Percentiles rank a stretch among this genome's conserved stretches.
These are phyloP conservation scores for Vireo griseus DNA, from an alignment of 2,797 vertebrate genomes.

Conservation along the genomic window DNA sequence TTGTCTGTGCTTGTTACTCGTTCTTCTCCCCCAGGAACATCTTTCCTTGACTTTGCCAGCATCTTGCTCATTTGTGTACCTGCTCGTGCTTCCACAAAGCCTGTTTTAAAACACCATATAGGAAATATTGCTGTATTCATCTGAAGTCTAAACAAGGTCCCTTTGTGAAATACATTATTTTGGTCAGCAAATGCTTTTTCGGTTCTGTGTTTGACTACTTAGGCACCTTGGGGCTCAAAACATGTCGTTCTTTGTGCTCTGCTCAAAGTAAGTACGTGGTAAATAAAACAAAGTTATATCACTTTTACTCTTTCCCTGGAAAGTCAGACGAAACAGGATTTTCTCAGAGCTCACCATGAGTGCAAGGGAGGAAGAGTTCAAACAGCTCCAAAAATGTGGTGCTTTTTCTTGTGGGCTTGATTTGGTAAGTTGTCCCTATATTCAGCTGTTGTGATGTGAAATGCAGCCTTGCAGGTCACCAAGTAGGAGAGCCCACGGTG, in stretches of 20 bases:
- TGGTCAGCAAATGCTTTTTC: background rate
- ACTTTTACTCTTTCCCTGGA: background rate
- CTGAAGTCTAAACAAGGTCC: background rate
- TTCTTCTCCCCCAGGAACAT: background rate
- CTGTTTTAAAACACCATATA: background rate
- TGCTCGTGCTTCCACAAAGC: background rate
- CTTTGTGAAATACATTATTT: background rate
- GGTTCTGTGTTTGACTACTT: background rate
- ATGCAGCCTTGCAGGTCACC: background rate
- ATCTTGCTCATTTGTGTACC: background rate
- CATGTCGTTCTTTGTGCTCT: background rate
- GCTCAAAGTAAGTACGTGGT: background rate
- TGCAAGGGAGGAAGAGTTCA: background rate
- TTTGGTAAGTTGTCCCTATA: background rate
- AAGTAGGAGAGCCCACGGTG: fast-evolving
- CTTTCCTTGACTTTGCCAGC: background rate
- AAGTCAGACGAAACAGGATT: background rate
- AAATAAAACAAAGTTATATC: background rate
- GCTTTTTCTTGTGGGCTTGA: background rate
- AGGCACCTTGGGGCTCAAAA: background rate
- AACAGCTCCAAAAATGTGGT: background rate
- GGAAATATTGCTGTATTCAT: background rate
- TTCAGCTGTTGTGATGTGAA: background rate
- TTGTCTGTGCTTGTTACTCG: background rate
- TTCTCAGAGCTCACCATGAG: background rate